Evolutionary conservation across 2,113 vertebrate species (phyloP).

Genomic region (Sula dactylatra): DNA sequence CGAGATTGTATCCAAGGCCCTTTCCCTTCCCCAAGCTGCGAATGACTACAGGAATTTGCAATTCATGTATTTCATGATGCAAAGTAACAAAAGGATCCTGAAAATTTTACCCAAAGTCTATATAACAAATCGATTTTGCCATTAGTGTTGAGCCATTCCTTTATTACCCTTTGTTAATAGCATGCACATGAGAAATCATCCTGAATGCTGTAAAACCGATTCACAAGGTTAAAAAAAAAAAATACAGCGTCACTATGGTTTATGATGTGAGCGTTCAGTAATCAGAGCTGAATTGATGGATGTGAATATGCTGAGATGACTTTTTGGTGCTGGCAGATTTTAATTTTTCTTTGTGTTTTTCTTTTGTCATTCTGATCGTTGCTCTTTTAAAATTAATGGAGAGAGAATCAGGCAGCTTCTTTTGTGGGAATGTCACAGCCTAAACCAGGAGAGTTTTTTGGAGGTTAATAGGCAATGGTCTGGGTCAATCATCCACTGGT

Average conservation of each 20-base stretch:
- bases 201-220: background rate
- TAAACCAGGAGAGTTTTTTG: background rate
- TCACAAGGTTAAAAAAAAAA: constrained; percentile 24
- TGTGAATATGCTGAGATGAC: background rate
- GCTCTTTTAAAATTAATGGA: background rate
- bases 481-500: background rate
- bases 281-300: constrained; percentile 28
- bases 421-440: background rate
- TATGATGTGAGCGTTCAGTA: background rate
- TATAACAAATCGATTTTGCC: background rate
- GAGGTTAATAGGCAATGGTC: background rate
- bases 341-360: constrained; percentile 17
- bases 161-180: background rate
- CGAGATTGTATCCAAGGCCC: background rate
- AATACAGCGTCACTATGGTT: background rate
- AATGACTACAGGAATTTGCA: background rate
- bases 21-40: background rate
- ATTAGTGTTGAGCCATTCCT: background rate
- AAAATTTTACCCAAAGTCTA: background rate
- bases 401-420: background rate
- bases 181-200: background rate
- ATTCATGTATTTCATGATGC: background rate
- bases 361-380: background rate
- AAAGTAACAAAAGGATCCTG: background rate
- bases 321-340: background rate